Conservation (phyloP, 2,888 invertebrate species). For the Tachystola acroxantha region DNA sequence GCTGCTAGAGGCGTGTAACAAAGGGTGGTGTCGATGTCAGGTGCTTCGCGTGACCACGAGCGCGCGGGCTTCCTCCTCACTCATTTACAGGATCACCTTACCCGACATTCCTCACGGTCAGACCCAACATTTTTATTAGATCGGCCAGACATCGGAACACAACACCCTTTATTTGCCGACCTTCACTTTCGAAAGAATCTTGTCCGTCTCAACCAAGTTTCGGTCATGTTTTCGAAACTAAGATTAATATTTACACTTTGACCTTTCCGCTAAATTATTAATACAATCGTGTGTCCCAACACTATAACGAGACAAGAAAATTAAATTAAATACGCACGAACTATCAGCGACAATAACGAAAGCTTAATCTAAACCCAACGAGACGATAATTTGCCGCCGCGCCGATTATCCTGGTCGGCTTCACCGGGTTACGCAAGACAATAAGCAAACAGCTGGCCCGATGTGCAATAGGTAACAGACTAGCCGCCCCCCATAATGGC, state of each 20-base stretch:
- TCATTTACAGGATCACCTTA: slow-evolving; percentile 63
- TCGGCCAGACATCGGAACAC: slow-evolving; percentile 26
- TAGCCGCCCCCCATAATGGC: slow-evolving; percentile 37
- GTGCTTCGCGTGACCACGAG: slow-evolving; percentile 62
- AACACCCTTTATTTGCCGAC: slow-evolving; percentile 14
- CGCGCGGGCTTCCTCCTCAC: slow-evolving; percentile 45
- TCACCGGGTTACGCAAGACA: slow-evolving; percentile 69
- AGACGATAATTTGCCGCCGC: slow-evolving; percentile 41
- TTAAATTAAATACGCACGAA: slow-evolving; percentile 70
- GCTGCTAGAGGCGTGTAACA: slow-evolving; percentile 38
- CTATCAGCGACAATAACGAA: slow-evolving; percentile 56
- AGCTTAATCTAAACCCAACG: slow-evolving; percentile 40
- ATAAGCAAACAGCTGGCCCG: slow-evolving; percentile 60
- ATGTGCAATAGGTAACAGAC: slow-evolving; percentile 62
- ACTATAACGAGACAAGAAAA: slow-evolving; percentile 47
- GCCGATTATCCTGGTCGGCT: slow-evolving; percentile 67
- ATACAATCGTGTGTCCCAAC: slow-evolving; percentile 31
- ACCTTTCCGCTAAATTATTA: slow-evolving; percentile 28
- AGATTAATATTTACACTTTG: slow-evolving; percentile 14
- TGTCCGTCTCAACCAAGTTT: background rate
- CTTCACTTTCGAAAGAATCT: slow-evolving; percentile 17
- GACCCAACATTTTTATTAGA: slow-evolving; percentile 47
- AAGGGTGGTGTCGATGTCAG: slow-evolving; percentile 54
- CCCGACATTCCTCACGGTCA: slow-evolving; percentile 51
- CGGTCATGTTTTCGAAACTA: background rate